These are phyloP conservation scores for Hyphantria cunea DNA, from an alignment of 1,140 invertebrate species.

Conservation along the genomic window DNA sequence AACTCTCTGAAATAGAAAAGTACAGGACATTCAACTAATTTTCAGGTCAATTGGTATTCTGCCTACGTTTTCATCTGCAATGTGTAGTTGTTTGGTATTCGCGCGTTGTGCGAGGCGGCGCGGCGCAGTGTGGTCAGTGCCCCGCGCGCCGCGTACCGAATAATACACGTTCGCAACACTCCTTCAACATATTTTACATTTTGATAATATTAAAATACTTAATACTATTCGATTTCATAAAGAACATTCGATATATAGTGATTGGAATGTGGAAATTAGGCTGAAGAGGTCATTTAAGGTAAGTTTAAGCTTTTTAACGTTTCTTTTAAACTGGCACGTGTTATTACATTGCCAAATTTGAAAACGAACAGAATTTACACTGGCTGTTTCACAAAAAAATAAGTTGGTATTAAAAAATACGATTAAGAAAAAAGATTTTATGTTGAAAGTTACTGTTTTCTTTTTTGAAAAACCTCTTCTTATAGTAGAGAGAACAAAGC, in stretches of 20 bases:
- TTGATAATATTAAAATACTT: constrained; percentile 21
- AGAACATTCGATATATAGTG: constrained; percentile 7
- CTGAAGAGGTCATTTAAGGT: constrained; percentile 7
- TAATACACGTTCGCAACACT: constrained; percentile 34
- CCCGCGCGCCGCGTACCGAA: constrained; percentile 55
- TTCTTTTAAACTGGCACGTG: constrained; percentile 13
- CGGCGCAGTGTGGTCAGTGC: constrained; percentile 69
- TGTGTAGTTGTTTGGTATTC: constrained; percentile 46
- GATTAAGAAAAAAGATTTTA: too few species aligned
- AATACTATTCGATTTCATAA: constrained; percentile 10
- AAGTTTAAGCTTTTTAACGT: constrained; percentile 27
- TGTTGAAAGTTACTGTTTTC: too few species aligned
- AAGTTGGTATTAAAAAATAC: too few species aligned
- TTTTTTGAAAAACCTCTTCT: too few species aligned
- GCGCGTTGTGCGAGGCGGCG: constrained; percentile 57
- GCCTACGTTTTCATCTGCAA: constrained; percentile 31
- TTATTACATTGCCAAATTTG: neutral
- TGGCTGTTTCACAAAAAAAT: too few species aligned
- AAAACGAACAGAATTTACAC: too few species aligned
- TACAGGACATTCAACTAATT: too few species aligned
- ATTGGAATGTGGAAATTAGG: constrained; percentile 9
- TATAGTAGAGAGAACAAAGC: too few species aligned
- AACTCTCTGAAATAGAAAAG: too few species aligned
- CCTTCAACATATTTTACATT: constrained; percentile 1
- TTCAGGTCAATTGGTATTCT: neutral